A percentile compares a stretch with the other conserved stretches of the same genome.
Conservation (phyloP, 2,113 vertebrate genomes). For the Mirounga angustirostris region DNA sequence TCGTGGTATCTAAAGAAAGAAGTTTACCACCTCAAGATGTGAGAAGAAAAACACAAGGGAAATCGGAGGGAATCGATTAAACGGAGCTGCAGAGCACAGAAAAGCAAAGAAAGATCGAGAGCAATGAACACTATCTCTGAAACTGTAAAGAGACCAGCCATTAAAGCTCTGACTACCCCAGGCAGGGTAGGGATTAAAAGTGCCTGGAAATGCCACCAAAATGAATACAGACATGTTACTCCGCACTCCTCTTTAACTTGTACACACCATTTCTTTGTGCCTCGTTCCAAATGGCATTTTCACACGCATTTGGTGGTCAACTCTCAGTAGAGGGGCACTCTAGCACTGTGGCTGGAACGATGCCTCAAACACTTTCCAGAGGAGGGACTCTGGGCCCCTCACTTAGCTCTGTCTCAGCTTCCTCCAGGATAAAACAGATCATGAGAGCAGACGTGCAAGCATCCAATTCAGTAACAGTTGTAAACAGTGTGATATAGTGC, state of each 20-base stretch:
- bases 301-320: neutral
- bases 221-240: neutral
- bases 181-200: neutral
- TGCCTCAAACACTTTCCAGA: neutral
- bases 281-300: neutral
- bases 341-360: neutral
- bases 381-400: neutral
- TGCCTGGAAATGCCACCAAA: neutral
- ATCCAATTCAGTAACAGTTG: neutral
- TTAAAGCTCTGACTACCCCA: neutral
- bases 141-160: neutral
- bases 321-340: neutral
- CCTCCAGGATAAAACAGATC: neutral
- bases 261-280: neutral
- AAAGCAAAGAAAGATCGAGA: conserved; percentile 6
- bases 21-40: neutral
- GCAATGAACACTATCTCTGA: neutral
- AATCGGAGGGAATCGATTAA: neutral
- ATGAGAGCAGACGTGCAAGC: neutral
- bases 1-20: neutral
- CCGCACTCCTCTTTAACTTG: neutral
- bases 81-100: neutral
- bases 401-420: neutral
- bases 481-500: neutral
- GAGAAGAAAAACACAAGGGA: neutral